Percentiles rank a stretch among this genome's conserved stretches.
Evolutionary conservation across 2,888 invertebrate genomes (phyloP).

Genomic region (Gortyna flavago): DNA sequence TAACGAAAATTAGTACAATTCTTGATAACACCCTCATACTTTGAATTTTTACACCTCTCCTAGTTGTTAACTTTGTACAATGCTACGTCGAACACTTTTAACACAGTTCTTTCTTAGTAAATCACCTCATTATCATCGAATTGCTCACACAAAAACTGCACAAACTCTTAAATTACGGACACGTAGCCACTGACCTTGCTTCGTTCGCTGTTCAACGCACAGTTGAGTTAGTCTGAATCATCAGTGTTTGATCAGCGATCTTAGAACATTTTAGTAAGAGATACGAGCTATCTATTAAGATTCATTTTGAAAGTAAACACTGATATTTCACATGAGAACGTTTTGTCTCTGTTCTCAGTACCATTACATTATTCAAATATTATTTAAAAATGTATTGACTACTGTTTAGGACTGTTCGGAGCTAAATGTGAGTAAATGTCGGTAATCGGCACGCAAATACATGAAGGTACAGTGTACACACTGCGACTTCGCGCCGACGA

Average conservation of each 20-base stretch:
- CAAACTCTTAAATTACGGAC: conserved; percentile 64
- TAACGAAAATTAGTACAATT: conserved; percentile 48
- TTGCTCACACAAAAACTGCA: conserved; percentile 66
- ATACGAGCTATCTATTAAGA: conserved; percentile 44
- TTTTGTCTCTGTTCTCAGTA: conserved; percentile 7
- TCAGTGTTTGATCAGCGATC: conserved; percentile 75
- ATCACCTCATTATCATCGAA: conserved; percentile 75
- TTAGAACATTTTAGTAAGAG: conserved; percentile 59
- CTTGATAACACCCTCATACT: conserved; percentile 63
- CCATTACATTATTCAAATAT: conserved; percentile 4
- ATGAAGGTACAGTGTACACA: conserved; percentile 55
- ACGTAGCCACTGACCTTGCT: conserved; percentile 79
- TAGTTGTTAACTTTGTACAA: conserved; percentile 67
- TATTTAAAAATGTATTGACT: conserved; percentile 39
- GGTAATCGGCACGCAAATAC: conserved; percentile 54
- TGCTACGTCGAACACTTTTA: conserved; percentile 75
- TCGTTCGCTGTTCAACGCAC: conserved; percentile 64
- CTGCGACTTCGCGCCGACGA: conserved; percentile 31
- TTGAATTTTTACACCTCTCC: conserved; percentile 62
- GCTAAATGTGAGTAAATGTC: conserved; percentile 53
- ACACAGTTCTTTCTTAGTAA: conserved; percentile 75
- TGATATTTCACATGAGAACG: conserved; percentile 9
- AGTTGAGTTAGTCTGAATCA: conserved; percentile 74
- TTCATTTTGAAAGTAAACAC: conserved; percentile 29
- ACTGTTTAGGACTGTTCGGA: conserved; percentile 54